Percentiles rank a stretch among this genome's conserved stretches.
Evolutionary conservation across 2,888 invertebrate species (phyloP).

Genomic region (Amblyjoppa fuscipennis): DNA sequence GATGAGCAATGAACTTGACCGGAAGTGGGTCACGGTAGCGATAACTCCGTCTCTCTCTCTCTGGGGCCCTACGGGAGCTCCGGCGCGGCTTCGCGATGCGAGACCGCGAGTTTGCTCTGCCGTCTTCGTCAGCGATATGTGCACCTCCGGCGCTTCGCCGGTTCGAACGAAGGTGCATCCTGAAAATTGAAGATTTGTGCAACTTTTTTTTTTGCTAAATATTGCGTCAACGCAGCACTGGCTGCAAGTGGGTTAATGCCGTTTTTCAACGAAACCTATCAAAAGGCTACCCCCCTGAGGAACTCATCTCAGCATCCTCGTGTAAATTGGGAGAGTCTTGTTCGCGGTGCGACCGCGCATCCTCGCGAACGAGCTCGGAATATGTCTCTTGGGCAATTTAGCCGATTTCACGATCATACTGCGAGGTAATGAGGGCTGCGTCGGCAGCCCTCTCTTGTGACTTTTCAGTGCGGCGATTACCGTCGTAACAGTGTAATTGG

Average conservation of each 20-base stretch:
- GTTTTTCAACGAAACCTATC: conserved; percentile 4
- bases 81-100: conserved; percentile 44
- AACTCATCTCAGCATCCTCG: background rate
- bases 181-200: too few relatives aligned
- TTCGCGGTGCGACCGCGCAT: conserved; percentile 17
- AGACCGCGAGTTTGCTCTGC: conserved; percentile 46
- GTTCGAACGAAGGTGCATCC: background rate
- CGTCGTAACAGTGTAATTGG: background rate
- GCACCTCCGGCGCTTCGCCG: conserved; percentile 30
- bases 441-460: background rate
- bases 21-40: conserved; percentile 82
- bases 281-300: background rate
- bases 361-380: conserved; percentile 11
- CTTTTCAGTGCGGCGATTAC: background rate
- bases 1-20: conserved; percentile 84
- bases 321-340: conserved; percentile 4
- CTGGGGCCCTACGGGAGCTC: conserved; percentile 22
- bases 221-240: background rate
- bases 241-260: background rate
- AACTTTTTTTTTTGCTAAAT: background rate
- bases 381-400: conserved; percentile 30
- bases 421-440: conserved; percentile 41
- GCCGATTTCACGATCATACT: conserved; percentile 1
- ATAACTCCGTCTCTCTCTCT: conserved; percentile 69
- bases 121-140: conserved; percentile 9